Conservation (phyloP, 2,888 invertebrate genomes). For the Lypha dubia region DNA sequence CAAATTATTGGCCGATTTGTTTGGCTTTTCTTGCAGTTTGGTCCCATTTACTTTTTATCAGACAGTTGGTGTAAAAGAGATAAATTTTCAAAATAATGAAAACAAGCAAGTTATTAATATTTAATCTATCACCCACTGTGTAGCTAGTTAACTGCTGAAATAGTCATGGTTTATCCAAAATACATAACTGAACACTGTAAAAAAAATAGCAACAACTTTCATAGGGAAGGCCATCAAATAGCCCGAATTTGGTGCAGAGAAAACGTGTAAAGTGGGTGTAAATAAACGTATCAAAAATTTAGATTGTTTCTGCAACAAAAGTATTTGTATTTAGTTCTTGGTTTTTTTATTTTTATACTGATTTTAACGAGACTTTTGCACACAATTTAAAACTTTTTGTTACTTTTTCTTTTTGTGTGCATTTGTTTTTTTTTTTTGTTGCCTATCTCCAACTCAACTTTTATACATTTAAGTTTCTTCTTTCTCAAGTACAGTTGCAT, state of each 20-base stretch:
- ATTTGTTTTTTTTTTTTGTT: constrained; percentile 24
- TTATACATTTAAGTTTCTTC: constrained; percentile 33
- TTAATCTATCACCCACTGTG: not conserved
- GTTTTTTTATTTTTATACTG: constrained; percentile 51
- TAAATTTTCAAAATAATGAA: too few species aligned
- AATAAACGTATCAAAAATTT: constrained; percentile 76
- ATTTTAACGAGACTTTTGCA: constrained; percentile 76
- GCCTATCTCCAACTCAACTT: constrained; percentile 2
- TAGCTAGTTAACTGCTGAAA: not conserved
- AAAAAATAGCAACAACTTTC: not conserved
- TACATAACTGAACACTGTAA: not conserved
- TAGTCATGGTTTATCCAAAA: constrained; percentile 4
- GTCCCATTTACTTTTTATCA: too few species aligned
- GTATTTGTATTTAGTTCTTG: not conserved
- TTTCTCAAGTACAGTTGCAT: constrained; percentile 70
- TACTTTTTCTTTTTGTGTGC: constrained; percentile 55
- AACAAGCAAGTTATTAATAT: too few species aligned
- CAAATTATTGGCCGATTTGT: too few species aligned
- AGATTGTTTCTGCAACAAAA: constrained; percentile 45
- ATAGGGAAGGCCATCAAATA: not conserved
- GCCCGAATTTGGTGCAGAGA: constrained; percentile 33
- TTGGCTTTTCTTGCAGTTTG: too few species aligned
- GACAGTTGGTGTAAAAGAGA: too few species aligned
- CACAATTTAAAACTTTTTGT: constrained; percentile 74
- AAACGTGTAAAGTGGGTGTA: constrained; percentile 81